Percentiles rank a stretch among this genome's conserved stretches.
These are phyloP conservation scores for Saguinus imperator DNA, from an alignment of 2,113 vertebrate species.

Conservation along the genomic window DNA sequence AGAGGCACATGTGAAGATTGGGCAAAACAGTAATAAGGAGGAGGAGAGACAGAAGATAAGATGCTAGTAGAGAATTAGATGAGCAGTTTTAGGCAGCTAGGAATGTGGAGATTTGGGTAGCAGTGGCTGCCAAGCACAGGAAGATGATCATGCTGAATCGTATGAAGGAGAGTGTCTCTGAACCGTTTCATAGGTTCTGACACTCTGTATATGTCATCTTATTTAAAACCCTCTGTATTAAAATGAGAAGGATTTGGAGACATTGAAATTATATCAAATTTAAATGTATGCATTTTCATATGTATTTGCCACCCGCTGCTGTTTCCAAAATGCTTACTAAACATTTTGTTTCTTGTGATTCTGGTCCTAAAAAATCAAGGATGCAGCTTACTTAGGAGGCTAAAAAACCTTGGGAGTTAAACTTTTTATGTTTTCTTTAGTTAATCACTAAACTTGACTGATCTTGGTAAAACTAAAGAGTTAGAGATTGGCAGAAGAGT, in stretches of 20 bases:
- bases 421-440: not conserved
- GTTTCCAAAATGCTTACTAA: slow-evolving; percentile 48
- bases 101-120: not conserved
- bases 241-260: slow-evolving; percentile 43
- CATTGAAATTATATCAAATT: slow-evolving; percentile 6
- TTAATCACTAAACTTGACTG: not conserved
- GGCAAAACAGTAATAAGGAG: not conserved
- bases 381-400: slow-evolving; percentile 5
- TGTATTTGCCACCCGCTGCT: slow-evolving; percentile 23
- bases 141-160: not conserved
- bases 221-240: slow-evolving; percentile 17
- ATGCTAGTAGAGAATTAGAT: not conserved
- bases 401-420: not conserved
- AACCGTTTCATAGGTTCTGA: not conserved
- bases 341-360: slow-evolving; percentile 22
- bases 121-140: not conserved
- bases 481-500: not conserved
- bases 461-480: not conserved
- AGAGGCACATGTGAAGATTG: not conserved
- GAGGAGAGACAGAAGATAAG: not conserved
- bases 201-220: not conserved
- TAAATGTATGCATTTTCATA: not conserved
- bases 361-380: not conserved
- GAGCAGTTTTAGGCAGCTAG: not conserved
- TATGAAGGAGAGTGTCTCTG: not conserved